A percentile compares a stretch with the other conserved stretches of the same genome.
phyloP scores from a whole-genome alignment of 1,140 invertebrate species.

The Panagrolaimus sp. region DNA sequence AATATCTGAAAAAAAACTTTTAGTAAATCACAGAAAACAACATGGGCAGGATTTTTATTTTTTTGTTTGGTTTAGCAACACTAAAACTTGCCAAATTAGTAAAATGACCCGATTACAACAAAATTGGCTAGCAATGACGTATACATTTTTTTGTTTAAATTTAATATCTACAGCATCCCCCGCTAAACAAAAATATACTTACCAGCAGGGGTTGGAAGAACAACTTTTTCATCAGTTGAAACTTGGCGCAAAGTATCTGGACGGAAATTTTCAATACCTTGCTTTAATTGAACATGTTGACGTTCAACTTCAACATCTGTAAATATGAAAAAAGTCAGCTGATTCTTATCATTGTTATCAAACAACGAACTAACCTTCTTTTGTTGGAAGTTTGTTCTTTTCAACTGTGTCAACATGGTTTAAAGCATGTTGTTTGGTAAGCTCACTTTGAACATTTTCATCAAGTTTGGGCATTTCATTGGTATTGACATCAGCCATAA shows the following conservation, averaged over 20 bases:
- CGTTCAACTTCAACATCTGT: constrained; percentile 30
- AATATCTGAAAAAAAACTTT: constrained; percentile 15
- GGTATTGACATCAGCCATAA: constrained; percentile 8
- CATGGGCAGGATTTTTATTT: no score
- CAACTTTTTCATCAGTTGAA: constrained; percentile 22
- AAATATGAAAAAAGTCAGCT: not conserved
- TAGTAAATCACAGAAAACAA: no score
- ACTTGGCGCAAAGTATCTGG: constrained; percentile 26
- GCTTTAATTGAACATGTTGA: constrained; percentile 30
- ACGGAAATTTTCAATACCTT: constrained; percentile 27
- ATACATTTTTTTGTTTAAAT: no score
- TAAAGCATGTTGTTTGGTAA: constrained; percentile 15
- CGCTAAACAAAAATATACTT: not conserved
- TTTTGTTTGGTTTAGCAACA: no score
- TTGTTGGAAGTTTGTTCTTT: constrained; percentile 35
- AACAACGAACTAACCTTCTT: constrained; percentile 31
- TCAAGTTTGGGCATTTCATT: constrained; percentile 26
- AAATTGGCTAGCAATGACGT: no score
- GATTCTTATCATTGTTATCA: not conserved
- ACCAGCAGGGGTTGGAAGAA: constrained; percentile 23
- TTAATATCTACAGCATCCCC: no score
- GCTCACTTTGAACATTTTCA: constrained; percentile 27
- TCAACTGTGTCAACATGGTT: constrained; percentile 32
- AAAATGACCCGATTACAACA: no score
- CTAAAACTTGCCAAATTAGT: no score